Conservation (phyloP, 2,797 vertebrate genomes). For the Anas georgica region DNA sequence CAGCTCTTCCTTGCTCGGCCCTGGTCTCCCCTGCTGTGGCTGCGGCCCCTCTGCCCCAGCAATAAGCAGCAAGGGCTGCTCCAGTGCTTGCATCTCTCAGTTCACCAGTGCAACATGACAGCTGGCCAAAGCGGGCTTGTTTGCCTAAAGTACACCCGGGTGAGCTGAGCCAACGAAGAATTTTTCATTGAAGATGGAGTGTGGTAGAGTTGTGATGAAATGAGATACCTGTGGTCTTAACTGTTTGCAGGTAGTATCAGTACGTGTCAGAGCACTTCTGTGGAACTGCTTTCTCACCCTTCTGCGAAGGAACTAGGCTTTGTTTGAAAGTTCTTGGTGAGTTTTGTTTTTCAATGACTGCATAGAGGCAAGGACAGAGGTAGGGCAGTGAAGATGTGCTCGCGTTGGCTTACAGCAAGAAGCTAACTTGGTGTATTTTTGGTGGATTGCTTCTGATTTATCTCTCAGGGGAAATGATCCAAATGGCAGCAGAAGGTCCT, state of each 20-base stretch:
- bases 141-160: background rate
- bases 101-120: accelerated
- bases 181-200: background rate
- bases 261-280: background rate
- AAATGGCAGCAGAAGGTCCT: background rate
- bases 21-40: too few relatives aligned
- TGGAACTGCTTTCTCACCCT: background rate
- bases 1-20: accelerated
- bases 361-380: background rate
- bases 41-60: background rate
- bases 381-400: background rate
- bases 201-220: background rate
- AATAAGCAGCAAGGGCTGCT: background rate
- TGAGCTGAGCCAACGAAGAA: background rate
- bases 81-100: background rate
- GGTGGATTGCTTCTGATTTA: background rate
- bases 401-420: background rate
- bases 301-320: background rate
- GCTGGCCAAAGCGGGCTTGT: background rate
- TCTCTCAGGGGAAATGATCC: background rate
- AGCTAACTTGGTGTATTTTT: background rate
- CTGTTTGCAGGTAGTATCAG: background rate
- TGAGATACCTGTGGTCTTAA: background rate
- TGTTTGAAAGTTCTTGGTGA: background rate
- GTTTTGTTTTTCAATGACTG: background rate